These are phyloP conservation scores for Scytalopus superciliaris DNA, from an alignment of 2,113 vertebrate genomes.

Conservation along the genomic window DNA sequence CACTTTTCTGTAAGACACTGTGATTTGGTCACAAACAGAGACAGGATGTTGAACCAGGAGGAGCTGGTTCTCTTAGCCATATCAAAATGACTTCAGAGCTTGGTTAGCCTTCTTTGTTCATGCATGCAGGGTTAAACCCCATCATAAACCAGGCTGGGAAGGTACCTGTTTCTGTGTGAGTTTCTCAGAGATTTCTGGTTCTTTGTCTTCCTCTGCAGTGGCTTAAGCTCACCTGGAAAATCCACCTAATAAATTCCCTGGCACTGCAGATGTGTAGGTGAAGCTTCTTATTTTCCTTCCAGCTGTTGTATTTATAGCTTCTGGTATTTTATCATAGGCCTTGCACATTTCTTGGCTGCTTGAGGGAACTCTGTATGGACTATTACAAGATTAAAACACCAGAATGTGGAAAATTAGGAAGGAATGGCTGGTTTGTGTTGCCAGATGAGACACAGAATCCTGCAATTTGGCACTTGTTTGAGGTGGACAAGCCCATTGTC, in stretches of 20 bases:
- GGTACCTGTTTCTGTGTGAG: neutral
- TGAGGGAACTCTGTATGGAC: neutral
- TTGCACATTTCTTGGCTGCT: neutral
- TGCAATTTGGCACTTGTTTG: neutral
- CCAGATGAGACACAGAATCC: neutral
- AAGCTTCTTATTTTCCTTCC: neutral
- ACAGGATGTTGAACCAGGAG: neutral
- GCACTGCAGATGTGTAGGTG: neutral
- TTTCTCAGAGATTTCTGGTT: neutral
- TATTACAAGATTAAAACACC: neutral
- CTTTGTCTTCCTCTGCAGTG: neutral
- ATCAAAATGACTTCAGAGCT: neutral
- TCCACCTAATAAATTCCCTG: neutral
- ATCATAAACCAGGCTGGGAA: neutral
- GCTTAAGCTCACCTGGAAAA: neutral
- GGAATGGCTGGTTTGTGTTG: neutral
- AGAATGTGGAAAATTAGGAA: neutral
- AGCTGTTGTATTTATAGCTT: neutral
- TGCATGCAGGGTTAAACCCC: neutral
- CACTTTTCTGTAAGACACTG: neutral
- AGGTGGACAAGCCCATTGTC: neutral
- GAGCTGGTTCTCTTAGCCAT: neutral
- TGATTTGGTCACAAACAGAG: neutral
- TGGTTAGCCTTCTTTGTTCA: neutral
- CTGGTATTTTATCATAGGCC: neutral